These are phyloP conservation scores for Acanthis flammea DNA, from an alignment of 2,797 vertebrate genomes.

Conservation along the genomic window DNA sequence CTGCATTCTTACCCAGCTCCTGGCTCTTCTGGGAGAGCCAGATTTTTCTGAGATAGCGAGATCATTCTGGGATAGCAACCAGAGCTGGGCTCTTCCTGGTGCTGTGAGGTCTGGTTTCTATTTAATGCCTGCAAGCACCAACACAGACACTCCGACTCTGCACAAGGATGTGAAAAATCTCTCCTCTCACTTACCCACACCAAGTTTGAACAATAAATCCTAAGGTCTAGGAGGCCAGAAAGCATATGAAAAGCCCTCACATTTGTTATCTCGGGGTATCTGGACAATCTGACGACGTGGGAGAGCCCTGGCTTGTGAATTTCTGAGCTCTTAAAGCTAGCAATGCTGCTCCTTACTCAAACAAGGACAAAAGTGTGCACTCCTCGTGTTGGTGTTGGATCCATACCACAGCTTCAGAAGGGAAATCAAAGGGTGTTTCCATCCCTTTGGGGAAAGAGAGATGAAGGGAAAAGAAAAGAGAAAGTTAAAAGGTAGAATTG, in stretches of 20 bases:
- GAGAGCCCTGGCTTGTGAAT: neutral
- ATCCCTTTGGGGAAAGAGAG: neutral
- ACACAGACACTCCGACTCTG: neutral
- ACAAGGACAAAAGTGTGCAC: neutral
- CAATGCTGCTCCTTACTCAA: neutral
- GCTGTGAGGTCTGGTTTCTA: neutral
- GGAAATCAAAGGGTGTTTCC: neutral
- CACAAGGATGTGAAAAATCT: neutral
- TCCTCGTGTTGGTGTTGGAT: neutral
- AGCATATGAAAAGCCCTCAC: neutral
- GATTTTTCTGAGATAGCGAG: accelerated
- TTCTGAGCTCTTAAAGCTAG: neutral
- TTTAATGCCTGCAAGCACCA: neutral
- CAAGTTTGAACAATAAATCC: neutral
- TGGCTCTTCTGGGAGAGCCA: neutral
- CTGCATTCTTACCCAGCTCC: neutral
- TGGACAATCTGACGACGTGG: accelerated
- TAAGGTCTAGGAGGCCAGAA: neutral
- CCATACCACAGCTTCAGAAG: neutral
- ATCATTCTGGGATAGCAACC: neutral
- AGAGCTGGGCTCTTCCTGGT: neutral
- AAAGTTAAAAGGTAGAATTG: neutral
- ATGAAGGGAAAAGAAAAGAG: neutral
- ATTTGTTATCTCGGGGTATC: neutral
- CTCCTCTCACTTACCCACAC: neutral